phyloP scores from a whole-genome alignment of 2,888 invertebrate species.

The Agonopterix heracliana region DNA sequence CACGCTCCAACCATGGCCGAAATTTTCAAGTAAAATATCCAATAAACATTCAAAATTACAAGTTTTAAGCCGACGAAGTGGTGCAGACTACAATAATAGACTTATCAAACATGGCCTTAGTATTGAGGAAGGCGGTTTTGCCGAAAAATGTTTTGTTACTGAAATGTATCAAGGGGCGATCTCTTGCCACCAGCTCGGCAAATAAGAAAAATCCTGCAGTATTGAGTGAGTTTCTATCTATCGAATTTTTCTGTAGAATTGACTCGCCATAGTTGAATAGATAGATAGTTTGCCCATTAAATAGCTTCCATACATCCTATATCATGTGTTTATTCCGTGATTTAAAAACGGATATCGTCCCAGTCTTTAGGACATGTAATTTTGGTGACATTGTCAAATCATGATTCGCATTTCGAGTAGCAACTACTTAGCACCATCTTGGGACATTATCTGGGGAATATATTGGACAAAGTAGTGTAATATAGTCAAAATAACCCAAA shows the following conservation, averaged over 20 bases:
- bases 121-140: slow-evolving; percentile 51
- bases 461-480: too few species aligned
- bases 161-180: slow-evolving; percentile 51
- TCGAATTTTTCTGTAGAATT: not conserved
- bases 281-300: not conserved
- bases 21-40: slow-evolving; percentile 49
- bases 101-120: slow-evolving; percentile 49
- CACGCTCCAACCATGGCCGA: slow-evolving; percentile 48
- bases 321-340: too few species aligned
- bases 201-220: slow-evolving; percentile 39
- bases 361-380: too few species aligned
- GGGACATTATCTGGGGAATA: too few species aligned
- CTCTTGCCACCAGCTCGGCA: slow-evolving; percentile 34
- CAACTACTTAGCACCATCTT: too few species aligned
- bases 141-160: slow-evolving; percentile 49
- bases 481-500: too few species aligned
- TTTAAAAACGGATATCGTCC: too few species aligned
- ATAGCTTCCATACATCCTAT: not conserved
- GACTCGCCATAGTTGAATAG: too few species aligned
- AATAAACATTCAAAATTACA: slow-evolving; percentile 30
- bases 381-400: too few species aligned
- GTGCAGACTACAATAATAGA: slow-evolving; percentile 11
- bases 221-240: slow-evolving; percentile 38
- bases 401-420: too few species aligned
- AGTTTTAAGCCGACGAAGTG: slow-evolving; percentile 18